Evolutionary conservation across 2,797 vertebrate genomes (phyloP).

Genomic region (Cacajao melanocephalus): DNA sequence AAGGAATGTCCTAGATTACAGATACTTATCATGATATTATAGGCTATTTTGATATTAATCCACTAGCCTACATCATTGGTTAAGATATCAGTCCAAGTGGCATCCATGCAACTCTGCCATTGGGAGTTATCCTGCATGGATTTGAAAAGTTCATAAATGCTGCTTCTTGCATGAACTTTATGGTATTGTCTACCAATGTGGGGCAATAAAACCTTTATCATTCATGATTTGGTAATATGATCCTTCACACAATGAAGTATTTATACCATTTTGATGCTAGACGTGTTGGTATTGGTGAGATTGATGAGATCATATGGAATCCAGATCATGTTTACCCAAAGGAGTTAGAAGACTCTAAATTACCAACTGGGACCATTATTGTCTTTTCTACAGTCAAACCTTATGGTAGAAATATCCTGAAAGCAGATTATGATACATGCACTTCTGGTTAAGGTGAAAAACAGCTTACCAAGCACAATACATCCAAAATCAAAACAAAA

Average conservation of each 20-base stretch:
- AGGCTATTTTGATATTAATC: constrained; percentile 87
- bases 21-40: background rate
- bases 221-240: constrained; percentile 95
- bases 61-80: constrained; percentile 92
- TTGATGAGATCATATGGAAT: constrained; percentile 93
- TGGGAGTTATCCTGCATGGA: constrained; percentile 93
- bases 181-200: constrained; percentile 92
- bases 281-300: constrained; percentile 92
- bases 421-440: constrained; percentile 92
- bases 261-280: constrained; percentile 93
- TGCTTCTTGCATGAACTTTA: constrained; percentile 93
- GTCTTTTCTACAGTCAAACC: constrained; percentile 91
- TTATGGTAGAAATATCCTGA: constrained; percentile 91
- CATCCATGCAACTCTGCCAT: constrained; percentile 93
- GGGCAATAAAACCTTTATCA: constrained; percentile 93
- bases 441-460: constrained; percentile 94
- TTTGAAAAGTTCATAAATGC: constrained; percentile 97
- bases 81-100: constrained; percentile 95
- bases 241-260: constrained; percentile 95
- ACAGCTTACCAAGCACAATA: constrained; percentile 91
- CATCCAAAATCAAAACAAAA: constrained; percentile 93
- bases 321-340: constrained; percentile 94
- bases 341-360: constrained; percentile 94
- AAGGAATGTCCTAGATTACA: background rate
- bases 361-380: constrained; percentile 94